phyloP scores from a whole-genome alignment of 2,113 vertebrate genomes.

The Zapus hudsonius region DNA sequence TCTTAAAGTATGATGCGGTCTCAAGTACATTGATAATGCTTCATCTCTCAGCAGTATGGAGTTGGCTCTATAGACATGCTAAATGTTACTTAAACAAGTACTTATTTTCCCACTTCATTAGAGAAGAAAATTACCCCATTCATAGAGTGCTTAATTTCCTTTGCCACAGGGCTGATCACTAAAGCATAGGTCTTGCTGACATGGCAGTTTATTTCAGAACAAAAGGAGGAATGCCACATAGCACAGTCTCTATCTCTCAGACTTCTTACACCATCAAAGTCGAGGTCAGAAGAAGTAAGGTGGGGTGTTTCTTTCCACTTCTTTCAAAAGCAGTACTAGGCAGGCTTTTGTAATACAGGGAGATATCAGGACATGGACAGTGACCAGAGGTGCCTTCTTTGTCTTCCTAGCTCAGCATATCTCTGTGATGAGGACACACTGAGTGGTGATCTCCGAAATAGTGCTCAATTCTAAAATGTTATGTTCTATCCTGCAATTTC shows the following conservation, averaged over 20 bases:
- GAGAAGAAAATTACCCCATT: constrained; percentile 70
- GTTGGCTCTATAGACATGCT: constrained; percentile 49
- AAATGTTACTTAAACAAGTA: constrained; percentile 39
- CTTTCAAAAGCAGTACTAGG: neutral
- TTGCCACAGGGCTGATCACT: constrained; percentile 11
- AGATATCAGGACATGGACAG: neutral
- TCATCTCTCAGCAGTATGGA: neutral
- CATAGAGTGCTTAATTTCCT: constrained; percentile 51
- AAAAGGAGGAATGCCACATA: neutral
- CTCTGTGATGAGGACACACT: neutral
- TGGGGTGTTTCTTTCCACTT: neutral
- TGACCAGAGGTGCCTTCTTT: neutral
- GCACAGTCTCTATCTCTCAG: neutral
- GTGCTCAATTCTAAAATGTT: neutral
- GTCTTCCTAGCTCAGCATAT: neutral
- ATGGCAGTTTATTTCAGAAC: constrained; percentile 32
- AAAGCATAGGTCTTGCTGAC: constrained; percentile 37
- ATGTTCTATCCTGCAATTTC: neutral
- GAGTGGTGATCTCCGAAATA: neutral
- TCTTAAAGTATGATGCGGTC: constrained; percentile 11
- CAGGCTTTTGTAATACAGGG: neutral
- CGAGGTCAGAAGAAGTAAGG: neutral
- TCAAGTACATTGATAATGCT: neutral
- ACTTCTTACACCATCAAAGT: constrained; percentile 29
- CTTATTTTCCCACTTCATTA: constrained; percentile 68